phyloP scores from a whole-genome alignment of 2,797 vertebrate genomes.

The Crocodylus rhombifer region DNA sequence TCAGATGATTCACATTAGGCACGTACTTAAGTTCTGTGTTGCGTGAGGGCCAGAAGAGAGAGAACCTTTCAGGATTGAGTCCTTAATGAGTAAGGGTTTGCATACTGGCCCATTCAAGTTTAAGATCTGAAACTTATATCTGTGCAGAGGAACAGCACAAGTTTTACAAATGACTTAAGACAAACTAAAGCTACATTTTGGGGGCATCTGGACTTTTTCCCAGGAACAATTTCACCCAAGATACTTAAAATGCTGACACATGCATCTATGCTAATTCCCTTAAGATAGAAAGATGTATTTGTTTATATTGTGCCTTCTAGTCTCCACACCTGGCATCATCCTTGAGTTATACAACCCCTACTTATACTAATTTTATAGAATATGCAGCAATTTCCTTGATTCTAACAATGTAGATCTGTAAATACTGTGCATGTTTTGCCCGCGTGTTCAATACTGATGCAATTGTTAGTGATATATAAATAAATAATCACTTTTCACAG shows the following conservation, averaged over 20 bases:
- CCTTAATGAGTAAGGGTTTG: background rate
- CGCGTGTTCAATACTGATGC: background rate
- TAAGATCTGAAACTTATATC: background rate
- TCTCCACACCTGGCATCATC: background rate
- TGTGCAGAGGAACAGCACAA: conserved; percentile 18
- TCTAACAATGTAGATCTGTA: background rate
- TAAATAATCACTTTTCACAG: background rate
- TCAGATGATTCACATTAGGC: conserved; percentile 45
- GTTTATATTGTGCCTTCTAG: background rate
- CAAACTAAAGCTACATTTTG: background rate
- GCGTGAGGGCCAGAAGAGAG: conserved; percentile 47
- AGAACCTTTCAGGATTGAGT: background rate
- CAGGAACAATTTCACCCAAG: background rate
- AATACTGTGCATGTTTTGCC: background rate
- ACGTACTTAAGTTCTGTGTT: conserved; percentile 49
- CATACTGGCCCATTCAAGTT: conserved; percentile 11
- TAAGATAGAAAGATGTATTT: background rate
- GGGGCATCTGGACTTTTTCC: background rate
- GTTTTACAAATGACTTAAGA: background rate
- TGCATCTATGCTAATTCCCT: background rate
- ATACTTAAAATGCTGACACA: background rate
- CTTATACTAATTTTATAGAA: background rate
- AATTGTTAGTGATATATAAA: background rate
- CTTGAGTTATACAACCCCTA: background rate
- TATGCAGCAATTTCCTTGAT: background rate